phyloP scores from a whole-genome alignment of 2,888 invertebrate species.

The Microplitis manilae region DNA sequence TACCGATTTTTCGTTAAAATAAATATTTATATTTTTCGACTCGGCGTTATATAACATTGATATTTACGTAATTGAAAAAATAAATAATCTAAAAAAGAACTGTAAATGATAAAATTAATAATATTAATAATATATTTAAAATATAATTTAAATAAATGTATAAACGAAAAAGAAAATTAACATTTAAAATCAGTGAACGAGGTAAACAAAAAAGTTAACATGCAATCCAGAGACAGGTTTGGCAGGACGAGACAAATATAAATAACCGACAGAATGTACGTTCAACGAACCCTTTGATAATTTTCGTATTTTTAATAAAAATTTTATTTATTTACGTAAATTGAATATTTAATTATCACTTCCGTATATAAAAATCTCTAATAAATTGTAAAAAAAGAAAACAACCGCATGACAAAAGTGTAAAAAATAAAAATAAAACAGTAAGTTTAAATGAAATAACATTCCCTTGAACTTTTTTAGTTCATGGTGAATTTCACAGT shows the following conservation, averaged over 20 bases:
- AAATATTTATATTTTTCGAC: no score
- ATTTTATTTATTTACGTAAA: no score
- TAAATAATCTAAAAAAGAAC: no score
- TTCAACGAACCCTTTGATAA: conserved; percentile 15
- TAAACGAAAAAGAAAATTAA: neutral
- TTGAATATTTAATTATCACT: no score
- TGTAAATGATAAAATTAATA: conserved; percentile 2
- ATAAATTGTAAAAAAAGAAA: conserved; percentile 9
- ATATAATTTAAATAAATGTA: neutral
- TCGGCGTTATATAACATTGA: no score
- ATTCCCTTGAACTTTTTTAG: neutral
- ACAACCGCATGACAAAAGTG: conserved; percentile 3
- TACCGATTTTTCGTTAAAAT: no score
- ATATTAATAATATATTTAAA: conserved; percentile 11
- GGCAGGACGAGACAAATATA: conserved; percentile 22
- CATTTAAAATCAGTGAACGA: neutral
- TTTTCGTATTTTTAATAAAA: conserved; percentile 12
- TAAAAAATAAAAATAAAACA: conserved; percentile 6
- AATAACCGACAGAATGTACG: conserved; percentile 16
- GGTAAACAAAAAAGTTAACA: neutral
- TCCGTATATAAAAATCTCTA: no score
- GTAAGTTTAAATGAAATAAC: neutral
- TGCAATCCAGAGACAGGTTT: conserved; percentile 12
- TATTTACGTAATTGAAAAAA: neutral
- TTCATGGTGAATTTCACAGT: conserved; percentile 24